Conservation (phyloP, 2,888 invertebrate species). For the Stegophylla sp. region DNA sequence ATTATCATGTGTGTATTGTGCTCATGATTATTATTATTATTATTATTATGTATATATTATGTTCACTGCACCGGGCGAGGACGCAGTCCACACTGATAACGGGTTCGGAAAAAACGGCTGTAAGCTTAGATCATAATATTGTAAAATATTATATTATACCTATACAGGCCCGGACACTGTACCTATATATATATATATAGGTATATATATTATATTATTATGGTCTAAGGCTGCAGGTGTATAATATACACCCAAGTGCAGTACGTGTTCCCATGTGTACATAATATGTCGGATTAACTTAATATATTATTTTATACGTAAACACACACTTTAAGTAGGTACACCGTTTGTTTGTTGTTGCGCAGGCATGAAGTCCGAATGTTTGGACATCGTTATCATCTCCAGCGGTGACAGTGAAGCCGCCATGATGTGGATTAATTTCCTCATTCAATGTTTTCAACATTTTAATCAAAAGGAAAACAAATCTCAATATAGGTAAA, state of each 20-base stretch:
- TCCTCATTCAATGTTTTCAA: slow-evolving; percentile 82
- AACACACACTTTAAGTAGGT: not conserved
- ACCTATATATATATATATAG: not conserved
- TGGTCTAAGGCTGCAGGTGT: not conserved
- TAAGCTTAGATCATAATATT: too few relatives aligned
- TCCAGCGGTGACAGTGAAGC: slow-evolving; percentile 81
- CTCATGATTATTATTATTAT: not conserved
- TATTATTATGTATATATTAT: not conserved
- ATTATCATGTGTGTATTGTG: not conserved
- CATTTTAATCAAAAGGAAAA: slow-evolving; percentile 83
- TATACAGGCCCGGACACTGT: too few relatives aligned
- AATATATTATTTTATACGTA: too few relatives aligned
- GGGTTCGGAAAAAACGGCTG: not conserved
- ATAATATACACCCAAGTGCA: too few relatives aligned
- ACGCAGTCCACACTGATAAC: slow-evolving; percentile 4
- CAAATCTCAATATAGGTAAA: slow-evolving; percentile 80
- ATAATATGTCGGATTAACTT: too few relatives aligned
- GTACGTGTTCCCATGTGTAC: too few relatives aligned
- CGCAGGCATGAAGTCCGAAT: slow-evolving; percentile 67
- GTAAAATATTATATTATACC: too few relatives aligned
- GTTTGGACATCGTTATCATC: slow-evolving; percentile 83
- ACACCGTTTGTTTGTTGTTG: slow-evolving; percentile 4
- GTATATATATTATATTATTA: not conserved
- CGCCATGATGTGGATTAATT: slow-evolving; percentile 81
- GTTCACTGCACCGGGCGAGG: not conserved